Base-by-base conservation (phyloP, 1,140 invertebrate genomes). In the Drosophila rhopaloa region DNA sequence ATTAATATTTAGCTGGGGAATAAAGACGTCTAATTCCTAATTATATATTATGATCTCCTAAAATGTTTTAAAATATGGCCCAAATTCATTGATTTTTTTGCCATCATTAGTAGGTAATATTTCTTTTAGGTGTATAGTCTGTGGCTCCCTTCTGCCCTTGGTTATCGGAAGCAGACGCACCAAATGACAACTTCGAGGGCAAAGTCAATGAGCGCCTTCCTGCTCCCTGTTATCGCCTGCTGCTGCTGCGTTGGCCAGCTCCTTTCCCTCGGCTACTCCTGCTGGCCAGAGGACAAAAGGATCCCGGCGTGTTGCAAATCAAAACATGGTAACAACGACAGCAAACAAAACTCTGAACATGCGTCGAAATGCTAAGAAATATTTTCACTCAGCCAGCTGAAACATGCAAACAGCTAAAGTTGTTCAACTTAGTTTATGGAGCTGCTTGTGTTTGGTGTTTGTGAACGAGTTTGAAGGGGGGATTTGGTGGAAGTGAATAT, bases 181-280 rank as follows among this genome's bases (percentile, higher is more conserved):
- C 76, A 59, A 79, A 70, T 79, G 83, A 88, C 81, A 89, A 89
- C 80, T 89, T 84, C 70, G 84, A 89, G 84, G 84, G 74, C 80
- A 89, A 89, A 89, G 80, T 89, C 80, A 89, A 89, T 89, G 77
- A 89, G 85, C 57, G 74, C 78, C 80, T 84, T 89, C 81, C 76
- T 79, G 80, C 83, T 84, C 80, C 76, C 77, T 80, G 80, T 83
- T 80, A 75, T 79, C 73, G 61, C 71, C 73, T 77, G 81, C 66
- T 84, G 60, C 65, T 77, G 63, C 70, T 24, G 24, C 24, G 37
- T 38, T 24, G 16, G 13, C 37, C 53, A 35, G 14, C 51, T 75
- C 35, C 16, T 44, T n/a, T 40, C 47, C 53, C 35, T 24, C 40
- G 27, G 72, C 50, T 51, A 75, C 71, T 59, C 54, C 57, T 70